Base-by-base conservation (phyloP, 2,797 vertebrate genomes). In the Sebastolobus alascanus region DNA sequence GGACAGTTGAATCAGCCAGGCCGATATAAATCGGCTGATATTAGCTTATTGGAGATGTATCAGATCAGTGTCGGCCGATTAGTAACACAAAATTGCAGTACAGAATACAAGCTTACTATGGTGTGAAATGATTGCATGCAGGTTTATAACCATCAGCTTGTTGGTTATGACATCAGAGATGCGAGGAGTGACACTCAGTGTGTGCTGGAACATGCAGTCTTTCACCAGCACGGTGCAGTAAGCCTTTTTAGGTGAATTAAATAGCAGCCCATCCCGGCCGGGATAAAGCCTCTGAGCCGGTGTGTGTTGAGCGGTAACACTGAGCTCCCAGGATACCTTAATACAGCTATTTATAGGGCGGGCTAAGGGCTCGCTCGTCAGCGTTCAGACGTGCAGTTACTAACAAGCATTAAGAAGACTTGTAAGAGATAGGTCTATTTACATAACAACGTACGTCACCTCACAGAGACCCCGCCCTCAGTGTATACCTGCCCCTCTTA, bases 311-410 rank as follows among this genome's bases (percentile, higher is more conserved):
- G 43, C 58, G 8, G 27, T 55, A 54, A 66, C 76, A 14, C 68
- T 56, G 25, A 83, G 81, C 79, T 61, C 55, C 58, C 14, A 14
- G 52, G 60, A 35, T 72, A 31, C 81, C 38, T 61, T 93, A 94
- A 93, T 92, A 73, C 87, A 67, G 64, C 89, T 95, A 94, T 94
- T 94, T 92, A 93, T 93, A 95, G 91, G 27, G 27, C 31, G n/a
- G 50, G 67, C 70, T 78, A 58, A 84, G 67, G 43, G 72, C 50
- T 86, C 59, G 67, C 50, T 86, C 59, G 52, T 89, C 79, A 37
- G 33, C 80, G 14, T 83, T 83, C 38, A 75, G 75, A 71, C 12
- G 2, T 37, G 33, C 83, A 27, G 35, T 68, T 67, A 66, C 79
- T 80, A 80, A 86, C 76, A 78, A 82, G 84, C 59, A 31, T 83